phyloP scores from a whole-genome alignment of 2,888 invertebrate genomes.

The Noctua pronuba region DNA sequence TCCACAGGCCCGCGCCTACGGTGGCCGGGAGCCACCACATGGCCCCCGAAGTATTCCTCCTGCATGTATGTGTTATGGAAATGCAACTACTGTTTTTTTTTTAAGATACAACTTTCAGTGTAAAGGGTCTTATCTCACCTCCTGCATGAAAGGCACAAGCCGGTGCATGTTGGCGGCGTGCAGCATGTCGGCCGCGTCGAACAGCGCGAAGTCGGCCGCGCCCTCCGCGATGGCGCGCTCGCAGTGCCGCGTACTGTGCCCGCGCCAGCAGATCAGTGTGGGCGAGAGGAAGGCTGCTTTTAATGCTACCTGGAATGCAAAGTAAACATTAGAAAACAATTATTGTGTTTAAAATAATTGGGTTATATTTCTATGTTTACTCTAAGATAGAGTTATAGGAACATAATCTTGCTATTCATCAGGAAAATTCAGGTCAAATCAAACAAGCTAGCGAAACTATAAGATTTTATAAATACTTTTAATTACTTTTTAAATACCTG shows the following conservation, averaged over 20 bases:
- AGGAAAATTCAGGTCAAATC: no score
- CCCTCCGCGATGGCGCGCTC: slow-evolving; percentile 93
- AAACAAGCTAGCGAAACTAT: no score
- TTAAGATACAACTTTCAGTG: no score
- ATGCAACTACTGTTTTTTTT: no score
- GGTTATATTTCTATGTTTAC: neutral
- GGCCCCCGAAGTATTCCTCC: no score
- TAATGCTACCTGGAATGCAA: slow-evolving; percentile 92
- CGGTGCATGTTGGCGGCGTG: slow-evolving; percentile 83
- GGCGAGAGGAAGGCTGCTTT: slow-evolving; percentile 96
- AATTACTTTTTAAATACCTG: no score
- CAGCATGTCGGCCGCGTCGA: slow-evolving; percentile 98
- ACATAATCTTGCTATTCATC: no score
- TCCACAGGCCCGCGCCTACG: no score
- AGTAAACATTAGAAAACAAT: neutral
- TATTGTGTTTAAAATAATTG: neutral
- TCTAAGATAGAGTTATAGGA: no score
- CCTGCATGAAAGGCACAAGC: slow-evolving; percentile 83
- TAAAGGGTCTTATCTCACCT: slow-evolving; percentile 32
- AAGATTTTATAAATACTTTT: no score
- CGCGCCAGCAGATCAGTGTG: slow-evolving; percentile 94
- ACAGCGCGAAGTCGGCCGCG: slow-evolving; percentile 95
- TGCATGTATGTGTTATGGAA: no score
- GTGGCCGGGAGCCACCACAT: no score
- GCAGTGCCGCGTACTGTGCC: slow-evolving; percentile 95